Conservation (phyloP, 2,113 vertebrate genomes). For the Myrmecobius fasciatus region DNA sequence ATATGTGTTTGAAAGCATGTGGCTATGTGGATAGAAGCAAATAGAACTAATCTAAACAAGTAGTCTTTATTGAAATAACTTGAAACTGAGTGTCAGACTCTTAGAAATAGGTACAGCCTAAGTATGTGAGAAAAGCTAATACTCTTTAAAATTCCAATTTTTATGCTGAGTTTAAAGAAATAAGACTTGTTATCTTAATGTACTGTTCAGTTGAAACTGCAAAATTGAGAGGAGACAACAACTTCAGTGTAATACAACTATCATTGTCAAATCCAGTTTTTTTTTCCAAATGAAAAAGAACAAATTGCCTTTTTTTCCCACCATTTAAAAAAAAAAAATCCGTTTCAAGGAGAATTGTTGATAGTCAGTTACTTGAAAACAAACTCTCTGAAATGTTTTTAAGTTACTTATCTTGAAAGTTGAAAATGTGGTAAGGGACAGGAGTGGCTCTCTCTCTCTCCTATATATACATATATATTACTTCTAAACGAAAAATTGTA, state of each 20-base stretch:
- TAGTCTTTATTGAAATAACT: conserved; percentile 33
- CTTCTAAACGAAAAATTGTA: neutral
- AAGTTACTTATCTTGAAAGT: conserved; percentile 20
- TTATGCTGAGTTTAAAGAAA: conserved; percentile 22
- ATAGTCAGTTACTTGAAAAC: neutral
- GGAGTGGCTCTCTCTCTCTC: too few relatives aligned
- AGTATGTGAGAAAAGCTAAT: neutral
- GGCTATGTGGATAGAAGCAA: neutral
- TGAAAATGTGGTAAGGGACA: conserved; percentile 4
- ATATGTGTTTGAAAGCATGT: conserved; percentile 20
- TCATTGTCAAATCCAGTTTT: conserved; percentile 1
- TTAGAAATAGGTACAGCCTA: conserved; percentile 2
- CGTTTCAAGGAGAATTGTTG: conserved; percentile 7
- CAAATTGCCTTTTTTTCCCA: conserved; percentile 6
- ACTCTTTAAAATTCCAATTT: conserved; percentile 10
- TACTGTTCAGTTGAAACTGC: neutral
- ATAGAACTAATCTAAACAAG: neutral
- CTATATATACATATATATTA: too few relatives aligned
- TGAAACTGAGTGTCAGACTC: neutral
- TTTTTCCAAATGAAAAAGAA: conserved; percentile 26
- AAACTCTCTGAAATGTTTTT: conserved; percentile 15
- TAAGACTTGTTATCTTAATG: neutral
- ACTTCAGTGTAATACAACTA: neutral
- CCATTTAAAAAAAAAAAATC: neutral
- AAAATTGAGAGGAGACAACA: neutral